phyloP scores from a whole-genome alignment of 2,888 invertebrate species.

The Bimastos eiseni region DNA sequence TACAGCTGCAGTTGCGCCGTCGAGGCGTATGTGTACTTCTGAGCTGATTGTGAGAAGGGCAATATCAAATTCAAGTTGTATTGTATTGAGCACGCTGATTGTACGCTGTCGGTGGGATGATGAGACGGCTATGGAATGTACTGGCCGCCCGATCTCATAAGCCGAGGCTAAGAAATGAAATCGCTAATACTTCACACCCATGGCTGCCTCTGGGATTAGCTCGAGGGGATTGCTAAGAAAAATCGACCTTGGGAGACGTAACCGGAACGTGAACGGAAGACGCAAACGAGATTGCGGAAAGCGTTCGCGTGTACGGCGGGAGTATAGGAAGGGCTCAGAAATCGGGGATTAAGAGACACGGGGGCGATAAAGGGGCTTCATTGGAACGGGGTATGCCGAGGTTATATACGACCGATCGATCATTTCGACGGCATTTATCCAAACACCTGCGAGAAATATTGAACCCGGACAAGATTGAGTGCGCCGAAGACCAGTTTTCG shows the following conservation, averaged over 20 bases:
- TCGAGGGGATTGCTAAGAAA: too few relatives aligned
- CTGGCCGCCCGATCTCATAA: too few relatives aligned
- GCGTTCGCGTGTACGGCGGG: not conserved
- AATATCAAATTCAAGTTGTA: too few relatives aligned
- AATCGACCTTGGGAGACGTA: not conserved
- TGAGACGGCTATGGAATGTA: too few relatives aligned
- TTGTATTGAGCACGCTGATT: too few relatives aligned
- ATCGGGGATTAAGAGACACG: not conserved
- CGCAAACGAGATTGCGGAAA: not conserved
- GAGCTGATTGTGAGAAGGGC: too few relatives aligned
- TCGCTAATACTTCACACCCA: too few relatives aligned
- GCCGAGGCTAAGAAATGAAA: too few relatives aligned
- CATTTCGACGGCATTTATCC: not conserved
- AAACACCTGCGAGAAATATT: conserved; percentile 13
- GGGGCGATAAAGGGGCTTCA: not conserved
- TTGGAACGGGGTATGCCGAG: not conserved
- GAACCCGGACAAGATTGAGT: not conserved
- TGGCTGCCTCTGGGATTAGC: too few relatives aligned
- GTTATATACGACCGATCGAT: not conserved
- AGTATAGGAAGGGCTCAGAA: not conserved
- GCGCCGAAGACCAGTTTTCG: not conserved
- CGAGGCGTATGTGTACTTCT: too few relatives aligned
- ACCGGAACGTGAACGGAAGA: not conserved
- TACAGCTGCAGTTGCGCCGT: too few relatives aligned
- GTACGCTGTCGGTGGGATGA: too few relatives aligned